phyloP scores from a whole-genome alignment of 2,113 vertebrate genomes.

The Odocoileus hemionus region DNA sequence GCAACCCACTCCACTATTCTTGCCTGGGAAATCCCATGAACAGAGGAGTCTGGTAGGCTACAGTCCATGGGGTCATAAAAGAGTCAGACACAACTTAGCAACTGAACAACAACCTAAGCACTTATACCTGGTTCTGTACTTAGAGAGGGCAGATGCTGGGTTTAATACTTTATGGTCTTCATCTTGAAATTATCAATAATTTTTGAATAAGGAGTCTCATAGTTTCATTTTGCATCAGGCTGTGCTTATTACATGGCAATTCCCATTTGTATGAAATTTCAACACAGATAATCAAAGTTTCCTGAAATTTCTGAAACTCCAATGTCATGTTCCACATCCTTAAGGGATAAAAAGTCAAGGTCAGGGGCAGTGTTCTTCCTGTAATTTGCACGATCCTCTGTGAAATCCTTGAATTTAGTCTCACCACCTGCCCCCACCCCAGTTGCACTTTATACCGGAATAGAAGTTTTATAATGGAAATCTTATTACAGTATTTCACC shows the following conservation, averaged over 20 bases:
- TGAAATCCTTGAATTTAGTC: background rate
- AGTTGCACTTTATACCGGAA: background rate
- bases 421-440: background rate
- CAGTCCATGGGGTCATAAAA: background rate
- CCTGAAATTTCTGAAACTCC: background rate
- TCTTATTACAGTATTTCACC: background rate
- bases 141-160: background rate
- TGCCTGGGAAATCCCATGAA: background rate
- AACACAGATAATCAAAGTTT: background rate
- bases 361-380: background rate
- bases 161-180: background rate
- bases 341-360: background rate
- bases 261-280: background rate
- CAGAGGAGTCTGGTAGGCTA: background rate
- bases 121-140: background rate
- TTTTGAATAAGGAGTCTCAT: background rate
- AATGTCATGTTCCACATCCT: background rate
- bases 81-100: background rate
- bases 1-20: background rate
- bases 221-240: background rate
- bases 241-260: background rate
- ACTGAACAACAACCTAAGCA: background rate
- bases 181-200: background rate
- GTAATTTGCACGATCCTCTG: too few species aligned
- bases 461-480: background rate